A percentile compares a stretch with the other conserved stretches of the same genome.
phyloP scores from a whole-genome alignment of 2,888 invertebrate genomes.

The Tromatobia lineatoria region DNA sequence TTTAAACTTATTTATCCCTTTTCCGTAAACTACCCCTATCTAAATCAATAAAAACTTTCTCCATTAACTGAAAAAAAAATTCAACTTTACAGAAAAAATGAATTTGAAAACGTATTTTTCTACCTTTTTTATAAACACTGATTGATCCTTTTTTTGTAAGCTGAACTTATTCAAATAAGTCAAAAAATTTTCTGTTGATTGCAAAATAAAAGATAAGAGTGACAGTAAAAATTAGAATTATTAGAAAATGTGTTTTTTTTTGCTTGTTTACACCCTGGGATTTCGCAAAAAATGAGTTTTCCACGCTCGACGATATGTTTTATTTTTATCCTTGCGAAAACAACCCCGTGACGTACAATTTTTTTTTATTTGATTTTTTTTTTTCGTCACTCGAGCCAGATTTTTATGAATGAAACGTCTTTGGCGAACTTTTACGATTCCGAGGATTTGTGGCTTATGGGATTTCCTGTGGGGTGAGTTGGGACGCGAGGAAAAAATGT shows the following conservation, averaged over 20 bases:
- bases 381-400: neutral
- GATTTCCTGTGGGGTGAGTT: constrained; percentile 14
- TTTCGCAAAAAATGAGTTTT: neutral
- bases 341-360: neutral
- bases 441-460: constrained; percentile 42
- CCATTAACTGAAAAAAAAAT: no score
- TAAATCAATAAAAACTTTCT: no score
- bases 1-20: no score
- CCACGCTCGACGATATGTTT: neutral
- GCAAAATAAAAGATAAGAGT: no score
- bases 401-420: constrained; percentile 49
- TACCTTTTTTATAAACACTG: no score
- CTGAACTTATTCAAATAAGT: no score
- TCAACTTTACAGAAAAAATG: no score
- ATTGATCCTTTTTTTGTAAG: no score
- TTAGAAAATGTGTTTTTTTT: neutral
- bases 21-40: no score
- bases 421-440: constrained; percentile 15
- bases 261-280: no score
- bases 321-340: neutral
- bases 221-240: neutral
- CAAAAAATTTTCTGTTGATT: no score
- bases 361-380: constrained; percentile 3
- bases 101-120: neutral
- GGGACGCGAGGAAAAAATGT: neutral